A percentile compares a stretch with the other conserved stretches of the same genome.
These are phyloP conservation scores for Linnaemya tessellans DNA, from an alignment of 2,888 invertebrate species.

Conservation along the genomic window DNA sequence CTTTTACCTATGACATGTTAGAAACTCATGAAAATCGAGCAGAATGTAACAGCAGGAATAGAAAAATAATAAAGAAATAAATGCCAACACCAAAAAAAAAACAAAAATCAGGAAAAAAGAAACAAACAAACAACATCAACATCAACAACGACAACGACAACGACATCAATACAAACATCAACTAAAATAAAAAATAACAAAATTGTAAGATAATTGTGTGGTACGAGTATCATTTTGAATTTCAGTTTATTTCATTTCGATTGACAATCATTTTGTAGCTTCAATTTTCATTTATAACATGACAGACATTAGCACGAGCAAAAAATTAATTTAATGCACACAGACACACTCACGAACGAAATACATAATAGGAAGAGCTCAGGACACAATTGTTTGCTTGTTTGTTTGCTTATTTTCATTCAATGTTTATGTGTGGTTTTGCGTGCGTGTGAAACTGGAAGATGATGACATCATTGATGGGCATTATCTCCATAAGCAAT, in stretches of 20 bases:
- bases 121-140: background rate
- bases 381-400: conserved; percentile 24
- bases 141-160: background rate
- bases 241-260: conserved; percentile 70
- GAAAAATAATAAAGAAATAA: conserved; percentile 28
- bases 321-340: conserved; percentile 16
- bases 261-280: conserved; percentile 70
- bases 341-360: background rate
- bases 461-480: conserved; percentile 65
- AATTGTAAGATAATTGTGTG: conserved; percentile 66
- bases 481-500: conserved; percentile 58
- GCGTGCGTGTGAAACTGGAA: conserved; percentile 34
- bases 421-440: conserved; percentile 5
- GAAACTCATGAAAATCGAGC: conserved; percentile 58
- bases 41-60: conserved; percentile 54
- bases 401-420: conserved; percentile 10
- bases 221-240: conserved; percentile 63
- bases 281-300: conserved; percentile 69
- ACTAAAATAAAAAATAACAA: conserved; percentile 56
- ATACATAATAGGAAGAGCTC: background rate
- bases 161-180: conserved; percentile 15
- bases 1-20: conserved; percentile 56
- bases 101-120: too few species aligned
- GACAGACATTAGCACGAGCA: conserved; percentile 59
- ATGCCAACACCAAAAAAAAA: background rate